Conservation (phyloP, 1,140 invertebrate species). For the Drosophila kanapiae region DNA sequence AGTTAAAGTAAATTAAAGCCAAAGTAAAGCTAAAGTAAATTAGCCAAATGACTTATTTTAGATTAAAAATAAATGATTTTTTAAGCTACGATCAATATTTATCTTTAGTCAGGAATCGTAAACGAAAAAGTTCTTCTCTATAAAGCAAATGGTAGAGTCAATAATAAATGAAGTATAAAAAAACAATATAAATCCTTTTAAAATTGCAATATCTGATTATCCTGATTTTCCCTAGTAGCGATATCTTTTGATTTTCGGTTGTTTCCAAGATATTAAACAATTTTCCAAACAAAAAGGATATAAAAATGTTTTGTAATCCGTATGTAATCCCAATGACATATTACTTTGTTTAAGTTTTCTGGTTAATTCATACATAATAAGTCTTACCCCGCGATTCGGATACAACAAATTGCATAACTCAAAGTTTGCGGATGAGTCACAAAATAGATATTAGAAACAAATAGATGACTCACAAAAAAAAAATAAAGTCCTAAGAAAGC, state of each 20-base stretch:
- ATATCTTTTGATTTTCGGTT: too few species aligned
- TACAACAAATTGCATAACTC: background rate
- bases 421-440: background rate
- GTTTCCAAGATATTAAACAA: too few species aligned
- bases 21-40: slow-evolving; percentile 26
- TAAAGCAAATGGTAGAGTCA: too few species aligned
- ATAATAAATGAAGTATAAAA: too few species aligned
- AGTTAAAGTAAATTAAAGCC: slow-evolving; percentile 29
- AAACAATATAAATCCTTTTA: too few species aligned
- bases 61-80: background rate
- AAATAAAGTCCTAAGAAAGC: background rate
- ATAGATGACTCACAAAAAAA: background rate
- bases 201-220: too few species aligned
- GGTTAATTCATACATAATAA: too few species aligned
- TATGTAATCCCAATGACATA: too few species aligned
- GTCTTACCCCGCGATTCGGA: background rate
- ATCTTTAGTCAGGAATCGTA: background rate
- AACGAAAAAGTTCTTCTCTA: background rate
- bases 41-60: slow-evolving; percentile 3
- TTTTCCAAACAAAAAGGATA: too few species aligned
- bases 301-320: too few species aligned
- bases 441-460: background rate
- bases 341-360: too few species aligned
- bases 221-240: too few species aligned
- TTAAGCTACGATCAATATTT: background rate